Conservation (phyloP, 2,113 vertebrate species). For the Myotis davidii region DNA sequence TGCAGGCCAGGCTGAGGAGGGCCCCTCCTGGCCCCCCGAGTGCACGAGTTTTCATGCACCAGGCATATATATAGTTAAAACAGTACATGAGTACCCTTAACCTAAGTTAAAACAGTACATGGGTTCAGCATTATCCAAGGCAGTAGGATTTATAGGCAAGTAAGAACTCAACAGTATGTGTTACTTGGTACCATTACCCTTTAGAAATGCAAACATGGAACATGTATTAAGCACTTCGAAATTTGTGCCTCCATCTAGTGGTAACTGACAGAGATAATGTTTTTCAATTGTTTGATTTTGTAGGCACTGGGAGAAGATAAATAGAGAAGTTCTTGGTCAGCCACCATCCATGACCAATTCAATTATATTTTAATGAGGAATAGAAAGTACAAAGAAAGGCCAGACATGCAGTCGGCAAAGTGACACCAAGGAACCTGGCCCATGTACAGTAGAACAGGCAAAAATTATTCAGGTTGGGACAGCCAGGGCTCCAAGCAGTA, state of each 20-base stretch:
- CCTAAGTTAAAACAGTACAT: not conserved
- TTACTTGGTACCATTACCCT: not conserved
- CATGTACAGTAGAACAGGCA: not conserved
- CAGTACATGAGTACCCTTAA: not conserved
- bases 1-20: too few relatives aligned
- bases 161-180: not conserved
- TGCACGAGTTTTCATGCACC: too few relatives aligned
- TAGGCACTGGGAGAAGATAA: not conserved
- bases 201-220: not conserved
- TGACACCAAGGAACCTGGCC: not conserved
- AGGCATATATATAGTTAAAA: too few relatives aligned
- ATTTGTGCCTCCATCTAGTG: constrained; percentile 69
- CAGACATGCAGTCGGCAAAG: not conserved
- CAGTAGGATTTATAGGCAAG: not conserved
- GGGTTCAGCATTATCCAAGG: not conserved
- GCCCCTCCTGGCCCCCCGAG: too few relatives aligned
- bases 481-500: not conserved
- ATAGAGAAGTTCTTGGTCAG: not conserved
- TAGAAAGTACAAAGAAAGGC: not conserved
- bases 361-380: not conserved
- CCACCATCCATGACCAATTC: not conserved
- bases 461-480: not conserved
- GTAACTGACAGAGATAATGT: constrained; percentile 29
- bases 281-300: constrained; percentile 1
- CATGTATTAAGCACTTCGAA: constrained; percentile 55